Percentiles rank a stretch among this genome's conserved stretches.
These are phyloP conservation scores for Neolamprologus kungweensis DNA, from an alignment of 2,113 vertebrate genomes.

Conservation along the genomic window DNA sequence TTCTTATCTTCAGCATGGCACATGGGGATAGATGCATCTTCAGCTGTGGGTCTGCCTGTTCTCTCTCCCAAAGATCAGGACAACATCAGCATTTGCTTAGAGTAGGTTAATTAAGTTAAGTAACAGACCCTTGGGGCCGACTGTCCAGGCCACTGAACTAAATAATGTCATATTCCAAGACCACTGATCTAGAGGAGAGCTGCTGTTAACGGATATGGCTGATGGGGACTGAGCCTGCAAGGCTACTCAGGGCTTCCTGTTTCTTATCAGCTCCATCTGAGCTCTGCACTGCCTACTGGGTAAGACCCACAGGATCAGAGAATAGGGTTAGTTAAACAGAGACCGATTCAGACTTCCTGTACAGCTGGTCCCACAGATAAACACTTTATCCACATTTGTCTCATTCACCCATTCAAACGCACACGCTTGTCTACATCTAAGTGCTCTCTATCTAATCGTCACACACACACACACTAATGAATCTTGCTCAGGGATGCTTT, in stretches of 20 bases:
- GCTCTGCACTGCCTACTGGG: not conserved
- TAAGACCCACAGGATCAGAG: not conserved
- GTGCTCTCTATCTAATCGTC: not conserved
- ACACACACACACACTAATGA: not conserved
- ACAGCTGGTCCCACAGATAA: not conserved
- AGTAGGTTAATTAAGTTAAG: not conserved
- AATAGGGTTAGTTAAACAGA: not conserved
- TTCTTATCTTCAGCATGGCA: not conserved
- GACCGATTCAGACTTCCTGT: not conserved
- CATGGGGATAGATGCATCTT: not conserved
- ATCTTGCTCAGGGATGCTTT: not conserved
- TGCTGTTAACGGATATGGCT: not conserved
- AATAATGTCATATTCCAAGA: not conserved
- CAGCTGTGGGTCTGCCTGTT: not conserved
- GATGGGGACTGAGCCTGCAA: not conserved
- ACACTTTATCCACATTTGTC: not conserved
- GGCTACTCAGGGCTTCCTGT: not conserved
- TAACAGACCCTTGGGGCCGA: not conserved
- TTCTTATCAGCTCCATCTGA: not conserved
- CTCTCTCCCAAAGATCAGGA: not conserved
- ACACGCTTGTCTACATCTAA: not conserved
- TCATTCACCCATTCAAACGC: not conserved
- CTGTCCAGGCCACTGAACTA: not conserved
- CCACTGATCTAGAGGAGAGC: not conserved
- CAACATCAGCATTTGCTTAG: not conserved